A percentile compares a stretch with the other conserved stretches of the same genome.
These are phyloP conservation scores for Mythimna impura DNA, from an alignment of 2,888 invertebrate species.

Conservation along the genomic window DNA sequence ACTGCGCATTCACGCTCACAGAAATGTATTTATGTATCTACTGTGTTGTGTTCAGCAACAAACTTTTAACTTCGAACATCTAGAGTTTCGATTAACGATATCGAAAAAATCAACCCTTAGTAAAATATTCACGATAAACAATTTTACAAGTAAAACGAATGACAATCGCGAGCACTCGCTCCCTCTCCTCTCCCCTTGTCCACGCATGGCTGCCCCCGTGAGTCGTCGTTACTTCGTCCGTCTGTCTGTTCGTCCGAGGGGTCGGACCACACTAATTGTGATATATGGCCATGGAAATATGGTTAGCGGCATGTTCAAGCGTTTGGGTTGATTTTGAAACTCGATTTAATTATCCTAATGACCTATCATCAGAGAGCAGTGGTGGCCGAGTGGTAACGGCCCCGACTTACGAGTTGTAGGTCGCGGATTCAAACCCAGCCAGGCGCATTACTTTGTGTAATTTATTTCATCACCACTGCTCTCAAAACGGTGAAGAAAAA, in stretches of 20 bases:
- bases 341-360: constrained; percentile 1
- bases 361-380: too few relatives aligned
- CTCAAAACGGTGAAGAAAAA: too few relatives aligned
- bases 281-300: constrained; percentile 17
- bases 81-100: neutral
- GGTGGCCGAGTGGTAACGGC: too few relatives aligned
- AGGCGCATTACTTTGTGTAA: too few relatives aligned
- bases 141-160: constrained; percentile 3
- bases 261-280: constrained; percentile 19
- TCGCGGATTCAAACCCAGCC: too few relatives aligned
- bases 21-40: neutral
- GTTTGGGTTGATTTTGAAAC: constrained; percentile 3
- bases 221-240: neutral
- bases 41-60: neutral
- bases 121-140: constrained; percentile 12
- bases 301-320: neutral
- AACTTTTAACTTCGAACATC: neutral
- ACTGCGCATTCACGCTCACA: too few relatives aligned
- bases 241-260: constrained; percentile 15
- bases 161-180: neutral
- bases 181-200: neutral
- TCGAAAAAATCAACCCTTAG: neutral
- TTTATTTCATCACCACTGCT: too few relatives aligned
- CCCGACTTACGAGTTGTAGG: too few relatives aligned
- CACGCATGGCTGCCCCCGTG: constrained; percentile 23